phyloP scores from a whole-genome alignment of 1,140 invertebrate genomes.

The Cotesia typhae region DNA sequence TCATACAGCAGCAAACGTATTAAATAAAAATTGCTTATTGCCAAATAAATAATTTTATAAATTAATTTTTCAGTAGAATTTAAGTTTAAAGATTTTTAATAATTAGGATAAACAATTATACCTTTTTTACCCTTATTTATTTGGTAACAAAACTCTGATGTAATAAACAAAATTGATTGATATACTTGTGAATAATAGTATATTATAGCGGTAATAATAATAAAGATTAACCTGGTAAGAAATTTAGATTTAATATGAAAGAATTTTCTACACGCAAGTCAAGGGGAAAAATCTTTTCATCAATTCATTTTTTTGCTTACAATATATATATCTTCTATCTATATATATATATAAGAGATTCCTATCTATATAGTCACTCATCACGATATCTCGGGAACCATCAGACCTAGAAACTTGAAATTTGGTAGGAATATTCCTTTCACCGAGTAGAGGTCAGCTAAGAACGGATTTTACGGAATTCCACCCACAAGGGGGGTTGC shows the following conservation, averaged over 20 bases:
- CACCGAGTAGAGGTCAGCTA: too few species aligned
- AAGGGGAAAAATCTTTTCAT: too few species aligned
- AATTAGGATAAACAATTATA: neutral
- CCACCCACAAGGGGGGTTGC: too few species aligned
- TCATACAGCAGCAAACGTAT: constrained; percentile 55
- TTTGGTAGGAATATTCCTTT: too few species aligned
- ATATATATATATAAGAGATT: too few species aligned
- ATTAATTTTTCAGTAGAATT: neutral
- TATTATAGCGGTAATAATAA: too few species aligned
- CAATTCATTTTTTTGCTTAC: neutral
- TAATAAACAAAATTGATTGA: too few species aligned
- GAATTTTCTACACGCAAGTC: neutral
- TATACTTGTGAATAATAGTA: too few species aligned
- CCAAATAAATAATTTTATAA: neutral
- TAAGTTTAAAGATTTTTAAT: neutral
- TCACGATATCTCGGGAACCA: too few species aligned
- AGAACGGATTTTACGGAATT: too few species aligned
- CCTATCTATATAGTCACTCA: too few species aligned
- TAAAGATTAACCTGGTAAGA: neutral
- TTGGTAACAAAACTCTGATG: neutral
- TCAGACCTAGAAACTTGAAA: too few species aligned
- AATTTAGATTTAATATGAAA: neutral
- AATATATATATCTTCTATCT: neutral
- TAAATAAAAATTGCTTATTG: constrained; percentile 12
- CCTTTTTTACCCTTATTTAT: neutral